phyloP scores from a whole-genome alignment of 2,888 invertebrate species.

The Physocephala rufipes region DNA sequence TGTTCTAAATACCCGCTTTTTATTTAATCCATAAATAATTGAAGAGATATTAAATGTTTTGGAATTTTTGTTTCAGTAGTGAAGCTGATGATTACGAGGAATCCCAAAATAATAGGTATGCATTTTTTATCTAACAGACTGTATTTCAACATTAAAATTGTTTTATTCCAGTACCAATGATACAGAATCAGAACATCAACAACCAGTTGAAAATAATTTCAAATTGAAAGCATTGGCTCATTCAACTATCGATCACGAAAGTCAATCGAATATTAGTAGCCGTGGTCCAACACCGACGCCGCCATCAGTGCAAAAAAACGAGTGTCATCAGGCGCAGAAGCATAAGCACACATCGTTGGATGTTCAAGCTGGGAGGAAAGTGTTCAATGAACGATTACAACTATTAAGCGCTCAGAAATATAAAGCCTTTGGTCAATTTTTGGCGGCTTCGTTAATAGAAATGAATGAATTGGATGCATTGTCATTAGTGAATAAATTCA shows the following conservation, averaged over 20 bases:
- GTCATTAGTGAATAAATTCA: conserved; percentile 55
- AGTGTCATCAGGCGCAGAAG: not conserved
- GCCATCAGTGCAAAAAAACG: not conserved
- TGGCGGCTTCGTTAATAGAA: conserved; percentile 56
- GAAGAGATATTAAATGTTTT: not conserved
- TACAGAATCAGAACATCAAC: conserved; percentile 16
- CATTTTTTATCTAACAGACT: not conserved
- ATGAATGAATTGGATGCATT: conserved; percentile 56
- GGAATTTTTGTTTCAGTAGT: not conserved
- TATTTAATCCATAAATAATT: not conserved
- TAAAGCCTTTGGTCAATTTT: conserved; percentile 57
- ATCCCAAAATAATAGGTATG: conserved; percentile 24
- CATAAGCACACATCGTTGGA: not conserved
- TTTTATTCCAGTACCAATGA: conserved; percentile 19
- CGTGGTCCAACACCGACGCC: not conserved
- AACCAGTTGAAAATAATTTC: not conserved
- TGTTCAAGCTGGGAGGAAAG: not conserved
- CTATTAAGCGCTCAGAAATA: conserved; percentile 50
- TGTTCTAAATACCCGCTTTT: not conserved
- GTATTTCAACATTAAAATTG: not conserved
- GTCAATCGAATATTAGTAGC: not conserved
- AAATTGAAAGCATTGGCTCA: not conserved
- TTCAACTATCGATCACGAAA: conserved; percentile 7
- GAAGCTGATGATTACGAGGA: conserved; percentile 25
- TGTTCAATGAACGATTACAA: not conserved